A percentile compares a stretch with the other conserved stretches of the same genome.
phyloP scores from a whole-genome alignment of 2,888 invertebrate species.

The Epinotia nisella region DNA sequence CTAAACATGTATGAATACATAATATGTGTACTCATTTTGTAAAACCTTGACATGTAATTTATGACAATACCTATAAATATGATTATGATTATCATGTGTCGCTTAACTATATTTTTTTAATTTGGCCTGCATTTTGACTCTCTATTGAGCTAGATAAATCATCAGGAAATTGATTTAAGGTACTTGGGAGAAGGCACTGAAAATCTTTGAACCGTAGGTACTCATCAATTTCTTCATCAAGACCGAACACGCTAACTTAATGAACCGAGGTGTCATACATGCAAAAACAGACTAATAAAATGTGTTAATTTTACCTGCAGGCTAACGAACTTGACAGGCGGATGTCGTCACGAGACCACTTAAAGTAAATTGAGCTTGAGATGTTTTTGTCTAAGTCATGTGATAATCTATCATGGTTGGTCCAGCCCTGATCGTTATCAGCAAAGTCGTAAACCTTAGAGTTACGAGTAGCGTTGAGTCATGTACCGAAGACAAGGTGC shows the following conservation, averaged over 20 bases:
- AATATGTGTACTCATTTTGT: no score
- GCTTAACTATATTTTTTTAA: no score
- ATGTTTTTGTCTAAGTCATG: constrained; percentile 31
- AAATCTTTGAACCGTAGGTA: background rate
- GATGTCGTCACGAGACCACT: constrained; percentile 32
- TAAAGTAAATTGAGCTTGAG: constrained; percentile 9
- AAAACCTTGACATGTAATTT: no score
- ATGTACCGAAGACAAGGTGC: constrained; percentile 33
- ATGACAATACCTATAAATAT: no score
- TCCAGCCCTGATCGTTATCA: constrained; percentile 53
- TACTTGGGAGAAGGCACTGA: no score
- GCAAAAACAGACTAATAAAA: constrained; percentile 20
- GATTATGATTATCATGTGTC: no score
- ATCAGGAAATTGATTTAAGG: no score
- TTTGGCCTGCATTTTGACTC: no score
- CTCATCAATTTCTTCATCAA: constrained; percentile 12
- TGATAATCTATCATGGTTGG: constrained; percentile 44
- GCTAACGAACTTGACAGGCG: constrained; percentile 30
- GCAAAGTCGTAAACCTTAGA: constrained; percentile 55
- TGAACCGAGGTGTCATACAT: constrained; percentile 13
- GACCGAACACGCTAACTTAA: constrained; percentile 4
- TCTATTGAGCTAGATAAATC: no score
- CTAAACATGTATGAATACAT: no score
- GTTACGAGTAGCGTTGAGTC: constrained; percentile 56
- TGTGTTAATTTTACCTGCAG: constrained; percentile 25